Evolutionary conservation across 2,797 vertebrate species (phyloP), one percentile per base, ranked within the genome.

Genomic region (Xenops minutus): DNA sequence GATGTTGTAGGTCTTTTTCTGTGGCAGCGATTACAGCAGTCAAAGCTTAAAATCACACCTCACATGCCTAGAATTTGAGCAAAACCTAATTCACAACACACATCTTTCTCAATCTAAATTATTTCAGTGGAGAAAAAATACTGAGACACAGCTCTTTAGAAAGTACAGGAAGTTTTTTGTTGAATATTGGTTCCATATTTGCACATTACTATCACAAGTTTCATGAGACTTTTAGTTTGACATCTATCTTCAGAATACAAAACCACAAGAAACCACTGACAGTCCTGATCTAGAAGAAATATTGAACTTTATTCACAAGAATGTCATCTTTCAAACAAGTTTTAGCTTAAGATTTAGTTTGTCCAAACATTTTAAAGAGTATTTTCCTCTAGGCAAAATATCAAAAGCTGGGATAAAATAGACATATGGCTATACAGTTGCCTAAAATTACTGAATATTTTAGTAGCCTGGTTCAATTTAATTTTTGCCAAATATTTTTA

Each of bases 311-410:
- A 44, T 58, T 92, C n/a, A 77, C 52, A 90, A 96, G 88, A 97
- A 93, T 67, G 77, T 59, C 36, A 92, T 89, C 79, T 96, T 96
- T 77, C 79, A 96, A 96, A 95, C 44, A 96, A 96, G 62, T 92
- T 96, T 97, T 94, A 95, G 43, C 68, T 96, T 96, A 95, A 94
- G 81, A 88, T 95, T 91, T 91, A 95, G 91, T 79, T 96, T 96
- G 91, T 94, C 95, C 73, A 97, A 97, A 86, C 32, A 91, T 90
- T 96, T 96, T 76, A 92, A 68, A 96, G 75, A 96, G 58, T 76
- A 93, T 90, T 91, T 96, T 81, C 93, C 96, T 96, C 59, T 41
- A 95, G 89, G 95, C 91, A 97, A 95, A 89, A 76, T 54, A 49
- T 96, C 91, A 96, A 95, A 96, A 96, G 23, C 64, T 95, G 56